These are phyloP conservation scores for Triplophysa dalaica DNA, from an alignment of 2,113 vertebrate species.

Conservation along the genomic window DNA sequence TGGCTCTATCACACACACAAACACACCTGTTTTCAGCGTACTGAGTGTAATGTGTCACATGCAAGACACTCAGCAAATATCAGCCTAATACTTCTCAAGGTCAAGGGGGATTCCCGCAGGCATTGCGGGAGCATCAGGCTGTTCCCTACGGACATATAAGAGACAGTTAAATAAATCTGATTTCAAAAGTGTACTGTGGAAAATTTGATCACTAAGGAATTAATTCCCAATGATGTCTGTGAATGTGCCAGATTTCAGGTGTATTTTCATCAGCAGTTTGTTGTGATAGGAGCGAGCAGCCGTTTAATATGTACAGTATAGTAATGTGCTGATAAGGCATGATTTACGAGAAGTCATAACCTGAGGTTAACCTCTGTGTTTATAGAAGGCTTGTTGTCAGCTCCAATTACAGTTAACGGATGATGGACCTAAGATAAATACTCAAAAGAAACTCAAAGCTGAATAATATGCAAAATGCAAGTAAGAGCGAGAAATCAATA, in stretches of 20 bases:
- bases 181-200: not conserved
- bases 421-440: not conserved
- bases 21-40: constrained; percentile 47
- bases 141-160: not conserved
- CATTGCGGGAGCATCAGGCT: not conserved
- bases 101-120: constrained; percentile 34
- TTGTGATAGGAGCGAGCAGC: not conserved
- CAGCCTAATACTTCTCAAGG: constrained; percentile 23
- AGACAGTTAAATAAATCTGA: not conserved
- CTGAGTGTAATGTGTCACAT: constrained; percentile 33
- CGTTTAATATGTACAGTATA: not conserved
- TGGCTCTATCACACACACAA: constrained; percentile 15
- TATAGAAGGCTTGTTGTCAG: constrained; percentile 8
- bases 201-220: not conserved
- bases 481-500: too few relatives aligned
- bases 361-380: constrained; percentile 20
- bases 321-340: not conserved
- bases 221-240: not conserved
- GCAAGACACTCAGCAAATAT: constrained; percentile 19
- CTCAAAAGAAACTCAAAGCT: not conserved
- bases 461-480: not conserved
- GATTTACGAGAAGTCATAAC: not conserved
- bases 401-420: not conserved
- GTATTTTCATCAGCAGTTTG: not conserved
- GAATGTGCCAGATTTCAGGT: not conserved